These are phyloP conservation scores for Myiozetetes cayanensis DNA, from an alignment of 2,113 vertebrate species.

Conservation along the genomic window DNA sequence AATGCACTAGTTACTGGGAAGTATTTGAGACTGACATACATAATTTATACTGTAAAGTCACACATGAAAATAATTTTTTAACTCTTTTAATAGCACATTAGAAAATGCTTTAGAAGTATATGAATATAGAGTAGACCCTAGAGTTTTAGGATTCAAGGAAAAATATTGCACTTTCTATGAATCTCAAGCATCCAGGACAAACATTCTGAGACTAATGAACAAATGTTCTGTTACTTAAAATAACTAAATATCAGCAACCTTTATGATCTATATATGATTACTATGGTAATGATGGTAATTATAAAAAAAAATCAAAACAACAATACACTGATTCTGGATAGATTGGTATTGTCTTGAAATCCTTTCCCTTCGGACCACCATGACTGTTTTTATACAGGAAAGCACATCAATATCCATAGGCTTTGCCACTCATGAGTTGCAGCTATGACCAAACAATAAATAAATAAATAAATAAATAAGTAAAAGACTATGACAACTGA, in stretches of 20 bases:
- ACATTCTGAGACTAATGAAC: not conserved
- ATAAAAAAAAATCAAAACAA: not conserved
- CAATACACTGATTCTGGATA: not conserved
- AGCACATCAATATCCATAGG: not conserved
- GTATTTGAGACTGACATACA: not conserved
- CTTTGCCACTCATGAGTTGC: not conserved
- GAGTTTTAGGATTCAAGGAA: not conserved
- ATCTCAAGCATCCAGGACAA: not conserved
- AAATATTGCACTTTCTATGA: not conserved
- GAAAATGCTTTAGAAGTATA: not conserved
- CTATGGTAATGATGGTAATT: not conserved
- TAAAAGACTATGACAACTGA: not conserved
- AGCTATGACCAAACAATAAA: not conserved
- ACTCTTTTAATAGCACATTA: not conserved
- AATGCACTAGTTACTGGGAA: constrained; percentile 19
- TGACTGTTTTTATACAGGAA: not conserved
- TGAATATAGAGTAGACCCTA: not conserved
- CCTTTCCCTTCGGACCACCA: not conserved
- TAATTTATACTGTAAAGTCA: constrained; percentile 13
- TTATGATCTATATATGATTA: not conserved
- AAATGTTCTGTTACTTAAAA: not conserved
- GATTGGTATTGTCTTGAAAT: not conserved
- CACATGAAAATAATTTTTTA: not conserved
- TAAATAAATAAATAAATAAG: too few species aligned
- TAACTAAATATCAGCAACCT: not conserved